Conservation (phyloP, 2,113 vertebrate species). For the Nymphicus hollandicus region DNA sequence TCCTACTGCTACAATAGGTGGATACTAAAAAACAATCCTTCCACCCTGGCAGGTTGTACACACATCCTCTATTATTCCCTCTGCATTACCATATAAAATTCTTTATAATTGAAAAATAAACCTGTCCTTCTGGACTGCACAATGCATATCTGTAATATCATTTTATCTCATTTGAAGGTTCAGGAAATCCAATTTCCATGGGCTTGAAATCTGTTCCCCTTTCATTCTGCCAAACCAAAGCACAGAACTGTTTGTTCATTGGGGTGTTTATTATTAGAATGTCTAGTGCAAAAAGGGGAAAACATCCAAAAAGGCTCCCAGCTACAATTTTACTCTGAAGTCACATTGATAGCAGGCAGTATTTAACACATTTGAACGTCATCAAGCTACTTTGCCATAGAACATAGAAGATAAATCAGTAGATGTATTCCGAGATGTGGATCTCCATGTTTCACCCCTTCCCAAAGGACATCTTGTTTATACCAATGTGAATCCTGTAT, state of each 20-base stretch:
- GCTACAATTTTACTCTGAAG: not conserved
- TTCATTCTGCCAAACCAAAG: not conserved
- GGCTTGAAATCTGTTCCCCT: not conserved
- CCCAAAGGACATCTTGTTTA: not conserved
- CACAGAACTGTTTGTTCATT: not conserved
- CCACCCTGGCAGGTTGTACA: not conserved
- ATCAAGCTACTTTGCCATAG: not conserved
- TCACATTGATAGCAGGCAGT: not conserved
- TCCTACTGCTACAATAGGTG: not conserved
- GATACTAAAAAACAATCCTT: not conserved
- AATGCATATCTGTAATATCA: not conserved
- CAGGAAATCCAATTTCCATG: not conserved
- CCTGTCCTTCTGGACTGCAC: not conserved
- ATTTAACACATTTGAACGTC: not conserved
- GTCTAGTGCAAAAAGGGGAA: not conserved
- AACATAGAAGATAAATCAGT: not conserved
- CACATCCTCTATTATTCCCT: not conserved
- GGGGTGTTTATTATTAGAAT: not conserved
- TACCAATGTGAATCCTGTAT: not conserved
- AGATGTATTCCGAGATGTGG: fast-evolving
- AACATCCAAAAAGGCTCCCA: not conserved
- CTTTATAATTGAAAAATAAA: not conserved
- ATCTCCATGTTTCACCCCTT: not conserved
- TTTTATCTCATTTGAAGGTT: not conserved
- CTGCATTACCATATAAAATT: not conserved